phyloP scores from a whole-genome alignment of 2,888 invertebrate species.

The Phania funesta region DNA sequence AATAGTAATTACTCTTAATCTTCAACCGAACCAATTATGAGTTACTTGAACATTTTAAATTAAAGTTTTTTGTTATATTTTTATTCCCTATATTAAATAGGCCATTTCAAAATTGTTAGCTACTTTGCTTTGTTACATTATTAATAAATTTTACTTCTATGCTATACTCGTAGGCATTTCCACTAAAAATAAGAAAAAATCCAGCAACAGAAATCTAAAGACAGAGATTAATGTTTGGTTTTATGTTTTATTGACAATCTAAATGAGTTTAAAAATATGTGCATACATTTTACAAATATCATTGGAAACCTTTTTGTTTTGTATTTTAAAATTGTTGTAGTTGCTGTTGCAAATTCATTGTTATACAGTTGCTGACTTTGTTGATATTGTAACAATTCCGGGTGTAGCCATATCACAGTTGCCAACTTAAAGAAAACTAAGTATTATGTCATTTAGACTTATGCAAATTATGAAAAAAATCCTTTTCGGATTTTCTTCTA shows the following conservation, averaged over 20 bases:
- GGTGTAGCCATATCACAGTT: constrained; percentile 57
- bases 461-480: constrained; percentile 60
- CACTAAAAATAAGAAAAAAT: background rate
- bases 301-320: constrained; percentile 44
- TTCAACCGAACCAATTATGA: too few species aligned
- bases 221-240: constrained; percentile 65
- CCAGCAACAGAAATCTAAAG: constrained; percentile 35
- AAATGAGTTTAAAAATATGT: constrained; percentile 67
- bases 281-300: constrained; percentile 56
- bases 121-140: constrained; percentile 11
- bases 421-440: constrained; percentile 41
- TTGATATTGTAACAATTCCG: constrained; percentile 53
- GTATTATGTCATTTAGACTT: constrained; percentile 67
- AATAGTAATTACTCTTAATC: too few species aligned
- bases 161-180: constrained; percentile 37
- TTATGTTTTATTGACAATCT: constrained; percentile 68
- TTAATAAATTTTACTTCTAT: constrained; percentile 34
- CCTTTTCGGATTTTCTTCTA: constrained; percentile 54
- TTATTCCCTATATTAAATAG: background rate
- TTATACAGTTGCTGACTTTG: constrained; percentile 44
- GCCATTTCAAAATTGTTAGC: background rate
- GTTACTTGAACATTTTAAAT: too few species aligned
- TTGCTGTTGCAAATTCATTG: constrained; percentile 37
- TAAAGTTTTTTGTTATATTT: too few species aligned
- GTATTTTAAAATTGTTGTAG: background rate